Conservation (phyloP, 2,888 invertebrate species). For the Bellardia bayeri region DNA sequence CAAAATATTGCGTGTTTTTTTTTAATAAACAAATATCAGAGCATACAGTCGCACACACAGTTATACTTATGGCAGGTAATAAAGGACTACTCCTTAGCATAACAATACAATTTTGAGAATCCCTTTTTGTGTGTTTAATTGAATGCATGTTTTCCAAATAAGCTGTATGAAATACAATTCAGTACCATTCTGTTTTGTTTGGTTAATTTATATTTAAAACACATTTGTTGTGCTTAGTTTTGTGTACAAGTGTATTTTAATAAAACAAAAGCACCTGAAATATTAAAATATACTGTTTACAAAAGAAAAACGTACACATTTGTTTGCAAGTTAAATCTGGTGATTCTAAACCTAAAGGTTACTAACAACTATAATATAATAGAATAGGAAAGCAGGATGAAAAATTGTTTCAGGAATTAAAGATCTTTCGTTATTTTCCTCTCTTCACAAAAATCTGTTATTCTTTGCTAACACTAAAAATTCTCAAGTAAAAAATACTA, state of each 20-base stretch:
- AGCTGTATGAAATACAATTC: neutral
- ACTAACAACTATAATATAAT: neutral
- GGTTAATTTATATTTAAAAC: constrained; percentile 57
- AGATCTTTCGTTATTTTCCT: no score
- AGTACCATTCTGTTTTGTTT: neutral
- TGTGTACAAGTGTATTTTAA: neutral
- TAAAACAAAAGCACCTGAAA: constrained; percentile 16
- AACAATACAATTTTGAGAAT: neutral
- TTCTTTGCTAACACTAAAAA: no score
- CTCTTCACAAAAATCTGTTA: no score
- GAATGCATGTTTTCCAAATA: constrained; percentile 42
- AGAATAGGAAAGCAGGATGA: neutral
- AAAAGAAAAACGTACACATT: neutral
- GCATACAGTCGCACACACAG: constrained; percentile 1
- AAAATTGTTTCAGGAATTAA: neutral
- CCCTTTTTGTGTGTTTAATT: constrained; percentile 22
- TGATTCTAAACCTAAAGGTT: constrained; percentile 4
- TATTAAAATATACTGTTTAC: neutral
- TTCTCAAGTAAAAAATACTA: no score
- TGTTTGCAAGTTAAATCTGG: neutral
- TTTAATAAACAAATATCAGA: constrained; percentile 16
- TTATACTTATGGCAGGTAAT: neutral
- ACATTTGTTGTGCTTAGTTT: constrained; percentile 36
- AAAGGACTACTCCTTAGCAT: constrained; percentile 20
- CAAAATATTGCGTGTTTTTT: constrained; percentile 45